phyloP scores from a whole-genome alignment of 2,113 vertebrate species.

The Cyrtonyx montezumae region DNA sequence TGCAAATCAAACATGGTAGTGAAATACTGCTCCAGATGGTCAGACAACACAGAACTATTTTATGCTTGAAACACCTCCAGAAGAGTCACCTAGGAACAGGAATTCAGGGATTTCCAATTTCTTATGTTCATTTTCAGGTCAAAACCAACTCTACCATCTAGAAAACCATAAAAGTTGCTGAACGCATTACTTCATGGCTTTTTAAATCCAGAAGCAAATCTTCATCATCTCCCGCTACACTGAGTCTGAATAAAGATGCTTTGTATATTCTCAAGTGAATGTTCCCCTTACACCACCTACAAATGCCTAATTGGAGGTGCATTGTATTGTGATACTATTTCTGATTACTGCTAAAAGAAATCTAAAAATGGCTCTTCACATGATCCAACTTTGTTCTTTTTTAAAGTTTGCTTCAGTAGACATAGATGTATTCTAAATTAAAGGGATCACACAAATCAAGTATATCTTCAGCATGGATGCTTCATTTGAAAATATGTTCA shows the following conservation, averaged over 20 bases:
- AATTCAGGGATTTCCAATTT: not conserved
- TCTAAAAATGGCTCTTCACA: not conserved
- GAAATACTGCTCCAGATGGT: not conserved
- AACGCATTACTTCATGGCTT: not conserved
- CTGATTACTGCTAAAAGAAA: constrained; percentile 23
- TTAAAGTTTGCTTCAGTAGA: not conserved
- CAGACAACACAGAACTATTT: not conserved
- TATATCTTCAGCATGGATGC: not conserved
- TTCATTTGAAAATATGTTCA: not conserved
- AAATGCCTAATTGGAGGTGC: constrained; percentile 16
- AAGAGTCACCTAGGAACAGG: not conserved
- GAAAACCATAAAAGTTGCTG: not conserved
- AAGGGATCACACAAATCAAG: not conserved
- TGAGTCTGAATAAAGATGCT: constrained; percentile 6
- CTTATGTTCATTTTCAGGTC: not conserved
- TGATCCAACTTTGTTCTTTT: not conserved
- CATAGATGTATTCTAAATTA: not conserved
- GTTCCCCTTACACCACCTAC: not conserved
- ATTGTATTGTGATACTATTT: constrained; percentile 32
- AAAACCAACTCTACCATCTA: not conserved
- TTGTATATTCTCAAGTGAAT: constrained; percentile 2
- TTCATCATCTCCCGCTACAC: not conserved
- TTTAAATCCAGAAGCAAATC: not conserved
- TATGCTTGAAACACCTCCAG: not conserved
- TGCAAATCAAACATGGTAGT: not conserved